Evolutionary conservation across 1,140 invertebrate species (phyloP).

Genomic region (Zaprionus capensis): DNA sequence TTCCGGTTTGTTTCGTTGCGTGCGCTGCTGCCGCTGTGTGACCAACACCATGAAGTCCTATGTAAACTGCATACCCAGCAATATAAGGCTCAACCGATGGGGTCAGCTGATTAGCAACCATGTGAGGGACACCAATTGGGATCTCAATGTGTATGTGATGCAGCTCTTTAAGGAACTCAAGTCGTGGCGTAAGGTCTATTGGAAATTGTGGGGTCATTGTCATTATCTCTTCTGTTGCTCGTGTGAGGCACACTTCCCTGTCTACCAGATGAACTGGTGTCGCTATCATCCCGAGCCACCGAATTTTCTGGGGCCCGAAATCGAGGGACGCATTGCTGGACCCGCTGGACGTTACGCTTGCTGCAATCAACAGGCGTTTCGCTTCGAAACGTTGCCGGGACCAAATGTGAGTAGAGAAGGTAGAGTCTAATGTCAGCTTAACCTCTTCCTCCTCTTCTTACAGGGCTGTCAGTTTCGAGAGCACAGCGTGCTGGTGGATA

Average conservation of each 20-base stretch:
- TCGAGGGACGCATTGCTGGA: constrained; percentile 86
- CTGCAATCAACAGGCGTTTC: constrained; percentile 92
- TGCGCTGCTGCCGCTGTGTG: constrained; percentile 85
- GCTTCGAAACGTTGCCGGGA: constrained; percentile 89
- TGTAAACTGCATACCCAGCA: constrained; percentile 88
- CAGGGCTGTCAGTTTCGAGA: constrained; percentile 83
- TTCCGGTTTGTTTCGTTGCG: constrained; percentile 89
- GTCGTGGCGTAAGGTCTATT: constrained; percentile 95
- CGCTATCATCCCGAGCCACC: constrained; percentile 90
- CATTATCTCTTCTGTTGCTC: constrained; percentile 91
- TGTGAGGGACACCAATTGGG: constrained; percentile 91
- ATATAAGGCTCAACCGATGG: constrained; percentile 89
- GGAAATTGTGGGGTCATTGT: constrained; percentile 95
- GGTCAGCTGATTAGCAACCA: constrained; percentile 89
- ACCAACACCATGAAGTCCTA: constrained; percentile 87
- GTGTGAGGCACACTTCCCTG: constrained; percentile 91
- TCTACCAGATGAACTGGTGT: constrained; percentile 92
- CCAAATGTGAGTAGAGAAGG: constrained; percentile 66
- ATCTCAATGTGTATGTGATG: constrained; percentile 92
- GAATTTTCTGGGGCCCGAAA: constrained; percentile 90
- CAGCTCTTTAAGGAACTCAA: constrained; percentile 91
- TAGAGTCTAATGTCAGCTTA: neutral
- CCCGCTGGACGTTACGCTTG: constrained; percentile 92
- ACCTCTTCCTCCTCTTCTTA: neutral
- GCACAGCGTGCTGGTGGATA: constrained; percentile 80